phyloP scores from a whole-genome alignment of 1,140 invertebrate species.

The Nasonia giraulti region DNA sequence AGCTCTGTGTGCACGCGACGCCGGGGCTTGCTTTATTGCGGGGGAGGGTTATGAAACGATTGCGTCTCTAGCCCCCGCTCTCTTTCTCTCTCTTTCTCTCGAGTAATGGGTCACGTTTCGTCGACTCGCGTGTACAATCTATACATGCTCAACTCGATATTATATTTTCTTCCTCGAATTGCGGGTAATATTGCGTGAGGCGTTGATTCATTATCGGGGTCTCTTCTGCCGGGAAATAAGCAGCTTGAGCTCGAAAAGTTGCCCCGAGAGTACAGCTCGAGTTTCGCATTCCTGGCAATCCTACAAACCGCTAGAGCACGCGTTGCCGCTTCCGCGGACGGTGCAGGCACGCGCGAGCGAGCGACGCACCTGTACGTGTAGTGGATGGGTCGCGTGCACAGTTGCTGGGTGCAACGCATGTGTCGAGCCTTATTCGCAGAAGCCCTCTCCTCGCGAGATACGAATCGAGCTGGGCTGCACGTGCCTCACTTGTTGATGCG shows the following conservation, averaged over 20 bases:
- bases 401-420: neutral
- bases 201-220: neutral
- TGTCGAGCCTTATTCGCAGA: neutral
- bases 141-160: neutral
- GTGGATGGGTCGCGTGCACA: neutral
- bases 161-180: neutral
- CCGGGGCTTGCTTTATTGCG: neutral
- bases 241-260: too few relatives aligned
- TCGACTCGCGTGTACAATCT: neutral
- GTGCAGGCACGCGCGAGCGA: neutral
- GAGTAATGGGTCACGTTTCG: neutral
- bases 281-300: too few relatives aligned
- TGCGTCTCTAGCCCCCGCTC: neutral
- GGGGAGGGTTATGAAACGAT: neutral
- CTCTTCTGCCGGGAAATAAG: neutral
- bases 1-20: neutral
- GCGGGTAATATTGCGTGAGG: neutral
- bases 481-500: constrained; percentile 49
- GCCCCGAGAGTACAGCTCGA: neutral
- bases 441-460: constrained; percentile 7
- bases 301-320: too few relatives aligned
- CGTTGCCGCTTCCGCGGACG: neutral
- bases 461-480: constrained; percentile 7
- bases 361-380: too few relatives aligned
- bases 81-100: too few relatives aligned